Percentiles rank a stretch among this genome's conserved stretches.
Conservation (phyloP, 2,888 invertebrate species). For the Liopterus haemorrhoidalis region DNA sequence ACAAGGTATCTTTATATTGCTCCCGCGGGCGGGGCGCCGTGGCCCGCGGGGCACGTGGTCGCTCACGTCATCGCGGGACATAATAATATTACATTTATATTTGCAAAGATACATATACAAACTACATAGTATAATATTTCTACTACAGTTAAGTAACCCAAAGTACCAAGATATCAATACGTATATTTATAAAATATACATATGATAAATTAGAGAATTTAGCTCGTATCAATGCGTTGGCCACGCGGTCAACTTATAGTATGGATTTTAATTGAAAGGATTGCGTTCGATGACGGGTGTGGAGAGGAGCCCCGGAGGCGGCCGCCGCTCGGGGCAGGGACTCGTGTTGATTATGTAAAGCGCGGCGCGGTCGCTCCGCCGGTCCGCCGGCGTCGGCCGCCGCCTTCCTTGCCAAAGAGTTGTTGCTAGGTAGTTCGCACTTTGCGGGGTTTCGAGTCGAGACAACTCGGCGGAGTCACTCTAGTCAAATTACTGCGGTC, state of each 20-base stretch:
- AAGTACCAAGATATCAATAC: constrained; percentile 60
- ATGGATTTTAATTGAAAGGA: too few relatives aligned
- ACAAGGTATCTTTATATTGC: constrained; percentile 23
- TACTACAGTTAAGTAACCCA: constrained; percentile 47
- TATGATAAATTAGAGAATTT: too few relatives aligned
- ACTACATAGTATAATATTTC: constrained; percentile 52
- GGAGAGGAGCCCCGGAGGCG: too few relatives aligned
- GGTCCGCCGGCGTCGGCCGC: too few relatives aligned
- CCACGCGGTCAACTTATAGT: too few relatives aligned
- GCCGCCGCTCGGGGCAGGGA: too few relatives aligned
- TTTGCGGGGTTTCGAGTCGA: constrained; percentile 19
- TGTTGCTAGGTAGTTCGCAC: constrained; percentile 24
- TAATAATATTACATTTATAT: too few relatives aligned
- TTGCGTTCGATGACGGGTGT: too few relatives aligned
- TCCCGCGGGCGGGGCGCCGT: background rate
- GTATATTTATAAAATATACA: constrained; percentile 47
- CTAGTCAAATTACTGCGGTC: constrained; percentile 48
- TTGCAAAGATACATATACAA: constrained; percentile 19
- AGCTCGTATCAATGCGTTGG: too few relatives aligned
- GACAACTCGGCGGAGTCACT: constrained; percentile 43
- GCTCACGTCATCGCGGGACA: background rate
- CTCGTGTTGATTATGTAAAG: background rate
- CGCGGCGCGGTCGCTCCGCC: background rate
- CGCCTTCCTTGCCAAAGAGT: constrained; percentile 36
- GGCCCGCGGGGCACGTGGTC: background rate